A percentile compares a stretch with the other conserved stretches of the same genome.
Evolutionary conservation across 2,888 invertebrate species (phyloP).

Genomic region (Oxystoma pomonae): DNA sequence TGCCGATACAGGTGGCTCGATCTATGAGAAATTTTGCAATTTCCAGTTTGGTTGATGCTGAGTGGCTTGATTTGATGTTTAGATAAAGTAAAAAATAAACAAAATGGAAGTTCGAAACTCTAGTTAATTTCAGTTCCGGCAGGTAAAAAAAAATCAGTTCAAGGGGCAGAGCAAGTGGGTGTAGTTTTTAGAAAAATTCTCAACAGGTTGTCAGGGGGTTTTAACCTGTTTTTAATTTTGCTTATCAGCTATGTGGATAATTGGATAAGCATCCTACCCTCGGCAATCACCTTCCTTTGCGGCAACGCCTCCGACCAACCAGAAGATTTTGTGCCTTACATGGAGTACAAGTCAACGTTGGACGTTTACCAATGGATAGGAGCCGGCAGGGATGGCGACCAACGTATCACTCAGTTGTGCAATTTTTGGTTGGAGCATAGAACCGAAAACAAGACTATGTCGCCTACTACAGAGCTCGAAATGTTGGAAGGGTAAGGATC

Average conservation of each 20-base stretch:
- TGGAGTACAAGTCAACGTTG: conserved; percentile 73
- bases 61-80: too few relatives aligned
- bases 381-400: conserved; percentile 85
- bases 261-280: conserved; percentile 71
- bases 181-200: too few relatives aligned
- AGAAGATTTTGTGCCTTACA: conserved; percentile 83
- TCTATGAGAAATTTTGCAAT: too few relatives aligned
- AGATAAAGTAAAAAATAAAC: too few relatives aligned
- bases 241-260: conserved; percentile 55
- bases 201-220: too few relatives aligned
- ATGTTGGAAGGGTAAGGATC: neutral
- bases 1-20: too few relatives aligned
- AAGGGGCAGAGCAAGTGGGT: too few relatives aligned
- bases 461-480: conserved; percentile 25
- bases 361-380: conserved; percentile 91
- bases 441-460: conserved; percentile 43
- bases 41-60: too few relatives aligned
- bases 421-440: conserved; percentile 73
- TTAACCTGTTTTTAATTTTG: too few relatives aligned
- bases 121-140: too few relatives aligned
- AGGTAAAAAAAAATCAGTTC: too few relatives aligned
- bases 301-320: conserved; percentile 78
- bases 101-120: too few relatives aligned
- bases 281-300: conserved; percentile 78
- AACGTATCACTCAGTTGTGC: conserved; percentile 68